A percentile compares a stretch with the other conserved stretches of the same genome.
phyloP scores from a whole-genome alignment of 1,140 invertebrate species.

The Drosophila kurseongensis region DNA sequence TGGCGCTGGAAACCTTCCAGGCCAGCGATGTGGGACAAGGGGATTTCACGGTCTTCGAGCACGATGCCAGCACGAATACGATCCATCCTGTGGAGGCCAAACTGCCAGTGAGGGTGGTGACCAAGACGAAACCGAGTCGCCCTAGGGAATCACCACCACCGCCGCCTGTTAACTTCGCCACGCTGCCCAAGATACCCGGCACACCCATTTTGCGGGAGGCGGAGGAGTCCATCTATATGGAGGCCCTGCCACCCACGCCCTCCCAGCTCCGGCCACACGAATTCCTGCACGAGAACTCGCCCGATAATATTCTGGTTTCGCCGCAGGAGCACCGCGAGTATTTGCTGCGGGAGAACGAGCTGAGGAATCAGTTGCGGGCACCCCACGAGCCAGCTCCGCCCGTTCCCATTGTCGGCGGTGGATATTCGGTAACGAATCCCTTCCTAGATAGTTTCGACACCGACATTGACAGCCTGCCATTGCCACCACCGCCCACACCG shows the following conservation, averaged over 20 bases:
- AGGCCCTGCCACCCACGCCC: conserved; percentile 64
- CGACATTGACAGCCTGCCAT: conserved; percentile 78
- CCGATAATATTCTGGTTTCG: conserved; percentile 77
- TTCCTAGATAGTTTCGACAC: conserved; percentile 78
- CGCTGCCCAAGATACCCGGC: conserved; percentile 60
- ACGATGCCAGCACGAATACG: conserved; percentile 78
- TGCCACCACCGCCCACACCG: conserved; percentile 74
- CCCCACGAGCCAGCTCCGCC: conserved; percentile 76
- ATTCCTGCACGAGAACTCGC: conserved; percentile 81
- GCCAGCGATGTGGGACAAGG: conserved; percentile 78
- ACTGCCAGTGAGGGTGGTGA: conserved; percentile 53
- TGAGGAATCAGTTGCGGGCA: conserved; percentile 74
- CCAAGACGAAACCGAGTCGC: conserved; percentile 41
- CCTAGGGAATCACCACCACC: conserved; percentile 76
- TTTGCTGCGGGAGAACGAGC: conserved; percentile 78
- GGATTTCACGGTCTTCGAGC: conserved; percentile 82
- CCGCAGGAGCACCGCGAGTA: conserved; percentile 81
- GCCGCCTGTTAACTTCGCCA: conserved; percentile 77
- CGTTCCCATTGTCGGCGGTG: conserved; percentile 57
- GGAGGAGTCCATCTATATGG: conserved; percentile 75
- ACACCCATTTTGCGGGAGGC: conserved; percentile 24
- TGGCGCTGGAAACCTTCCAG: conserved; percentile 77
- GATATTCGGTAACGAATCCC: conserved; percentile 81
- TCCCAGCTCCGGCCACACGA: conserved; percentile 67
- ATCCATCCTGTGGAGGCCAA: conserved; percentile 68